Base-by-base conservation (phyloP, 2,888 invertebrate genomes). In the Acutogordius australiensis region DNA sequence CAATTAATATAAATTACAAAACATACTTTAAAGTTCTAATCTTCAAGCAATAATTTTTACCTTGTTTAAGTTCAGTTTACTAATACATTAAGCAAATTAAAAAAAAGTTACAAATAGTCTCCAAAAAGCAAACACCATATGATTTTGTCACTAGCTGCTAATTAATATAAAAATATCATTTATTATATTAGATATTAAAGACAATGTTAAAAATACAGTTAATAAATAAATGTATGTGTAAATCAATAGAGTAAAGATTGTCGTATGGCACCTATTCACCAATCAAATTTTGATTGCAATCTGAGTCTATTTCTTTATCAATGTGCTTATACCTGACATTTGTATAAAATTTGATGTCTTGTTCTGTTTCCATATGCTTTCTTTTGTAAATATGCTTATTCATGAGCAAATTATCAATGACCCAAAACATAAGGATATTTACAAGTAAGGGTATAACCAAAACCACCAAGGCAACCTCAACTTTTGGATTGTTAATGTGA, bases 371-470 rank as follows among this genome's bases (percentile, higher is more conserved):
- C 4, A 8, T 28, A 45, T 59, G 4, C 2, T 44, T 59, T 21
- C 18, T 59, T 21, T n/a, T 45, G 23, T 51, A 26, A n/a, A 51
- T 51, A 51, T 8, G 26, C 26, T 51, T 51, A 26, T 23, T 51
- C 23, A 59, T 45, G n/a, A 59, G 21, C 4, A 59, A 4, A 59
- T 44, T 45, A 26, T 44, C 60, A 59, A 45, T 28, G 8, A 45
- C 18, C 30, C 30, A 44, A 44, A 59, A 44, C 13, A 59, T 59
- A 4, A 59, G 8, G n/a, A 44, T 44, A 23, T 44, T 59, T 4
- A 59, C 26, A 26, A 45, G 13, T 18, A 59, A 21, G n/a, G 45
- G 30, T 51, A 59, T 44, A 51, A 59, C 45, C 23, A 59, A 44
- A n/a, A 59, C 28, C 8, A 44, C 28, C 4, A 59, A 8, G 13